Evolutionary conservation across 2,888 invertebrate species (phyloP).

Genomic region (Meghimatium bilineatum): DNA sequence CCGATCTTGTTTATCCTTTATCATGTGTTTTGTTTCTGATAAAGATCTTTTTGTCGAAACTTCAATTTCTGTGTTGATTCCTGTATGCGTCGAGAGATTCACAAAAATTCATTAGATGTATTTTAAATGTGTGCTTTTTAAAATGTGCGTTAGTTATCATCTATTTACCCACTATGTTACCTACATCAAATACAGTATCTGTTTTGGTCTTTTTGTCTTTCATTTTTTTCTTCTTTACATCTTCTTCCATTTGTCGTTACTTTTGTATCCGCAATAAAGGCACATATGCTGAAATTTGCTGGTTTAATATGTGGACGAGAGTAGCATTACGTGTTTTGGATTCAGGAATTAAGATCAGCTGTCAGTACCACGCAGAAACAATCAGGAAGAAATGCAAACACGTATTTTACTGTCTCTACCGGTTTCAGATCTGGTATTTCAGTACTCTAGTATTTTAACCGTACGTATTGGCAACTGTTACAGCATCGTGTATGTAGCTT

Average conservation of each 20-base stretch:
- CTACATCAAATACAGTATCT: too few relatives aligned
- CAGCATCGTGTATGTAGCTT: too few relatives aligned
- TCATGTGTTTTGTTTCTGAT: too few relatives aligned
- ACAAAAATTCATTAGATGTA: too few relatives aligned
- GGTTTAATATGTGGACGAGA: slow-evolving; percentile 14
- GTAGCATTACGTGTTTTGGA: not conserved
- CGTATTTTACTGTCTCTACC: not conserved
- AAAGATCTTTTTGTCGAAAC: too few relatives aligned
- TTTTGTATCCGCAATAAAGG: not conserved
- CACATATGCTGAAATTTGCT: not conserved
- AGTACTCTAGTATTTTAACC: not conserved
- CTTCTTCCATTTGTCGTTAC: not conserved
- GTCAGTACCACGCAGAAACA: not conserved
- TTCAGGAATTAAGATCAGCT: not conserved
- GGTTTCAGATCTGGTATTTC: not conserved
- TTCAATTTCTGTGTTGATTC: too few relatives aligned
- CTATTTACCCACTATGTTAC: too few relatives aligned
- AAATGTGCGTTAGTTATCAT: too few relatives aligned
- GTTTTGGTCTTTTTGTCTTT: not conserved
- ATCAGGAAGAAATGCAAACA: slow-evolving; percentile 1
- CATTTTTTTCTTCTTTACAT: not conserved
- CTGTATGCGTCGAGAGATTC: too few relatives aligned
- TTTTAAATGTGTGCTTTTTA: too few relatives aligned
- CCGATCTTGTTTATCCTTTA: too few relatives aligned
- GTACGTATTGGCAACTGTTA: not conserved